phyloP scores from a whole-genome alignment of 2,797 vertebrate species.

The Phoeniculus purpureus region DNA sequence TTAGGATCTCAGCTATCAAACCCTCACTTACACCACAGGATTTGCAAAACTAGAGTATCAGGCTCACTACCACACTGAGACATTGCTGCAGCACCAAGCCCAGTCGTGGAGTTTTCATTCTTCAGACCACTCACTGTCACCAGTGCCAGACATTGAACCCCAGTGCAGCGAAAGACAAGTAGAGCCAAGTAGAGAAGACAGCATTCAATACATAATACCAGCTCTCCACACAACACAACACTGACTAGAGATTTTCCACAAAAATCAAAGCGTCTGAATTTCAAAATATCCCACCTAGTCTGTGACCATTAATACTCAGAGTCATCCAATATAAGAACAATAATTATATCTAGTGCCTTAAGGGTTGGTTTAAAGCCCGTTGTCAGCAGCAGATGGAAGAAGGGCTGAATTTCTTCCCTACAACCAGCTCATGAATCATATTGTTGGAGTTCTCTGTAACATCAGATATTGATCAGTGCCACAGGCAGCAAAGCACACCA shows the following conservation, averaged over 20 bases:
- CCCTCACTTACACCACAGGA: neutral
- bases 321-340: neutral
- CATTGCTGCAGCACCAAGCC: neutral
- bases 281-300: neutral
- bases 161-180: too few relatives aligned
- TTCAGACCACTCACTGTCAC: neutral
- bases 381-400: neutral
- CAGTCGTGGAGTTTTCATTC: neutral
- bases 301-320: neutral
- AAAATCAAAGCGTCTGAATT: neutral
- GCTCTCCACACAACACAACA: neutral
- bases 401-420: neutral
- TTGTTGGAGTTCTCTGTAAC: neutral
- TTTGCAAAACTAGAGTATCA: neutral
- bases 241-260: neutral
- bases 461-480: conserved; percentile 33
- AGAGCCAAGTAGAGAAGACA: neutral
- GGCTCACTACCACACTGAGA: neutral
- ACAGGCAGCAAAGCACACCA: neutral
- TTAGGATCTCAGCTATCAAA: neutral
- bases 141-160: neutral
- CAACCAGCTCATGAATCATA: neutral
- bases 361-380: neutral
- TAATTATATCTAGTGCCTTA: neutral
- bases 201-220: neutral